Evolutionary conservation across 2,113 vertebrate species (phyloP).

Genomic region (Zosterops lateralis): DNA sequence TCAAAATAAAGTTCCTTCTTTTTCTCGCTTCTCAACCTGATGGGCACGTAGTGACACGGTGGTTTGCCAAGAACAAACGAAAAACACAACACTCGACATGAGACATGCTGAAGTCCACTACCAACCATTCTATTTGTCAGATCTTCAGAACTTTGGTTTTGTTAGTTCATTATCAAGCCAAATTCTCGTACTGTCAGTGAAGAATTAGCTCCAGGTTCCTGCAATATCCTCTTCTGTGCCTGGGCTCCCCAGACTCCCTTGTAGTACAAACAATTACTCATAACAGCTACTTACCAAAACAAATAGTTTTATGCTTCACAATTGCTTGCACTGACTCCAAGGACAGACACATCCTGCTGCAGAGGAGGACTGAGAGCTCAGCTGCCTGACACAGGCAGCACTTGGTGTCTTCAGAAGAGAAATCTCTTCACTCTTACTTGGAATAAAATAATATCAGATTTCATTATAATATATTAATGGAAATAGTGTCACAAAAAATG

Average conservation of each 20-base stretch:
- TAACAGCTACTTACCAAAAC: not conserved
- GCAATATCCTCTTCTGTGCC: not conserved
- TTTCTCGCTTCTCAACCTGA: too few relatives aligned
- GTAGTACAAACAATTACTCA: not conserved
- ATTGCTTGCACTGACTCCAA: not conserved
- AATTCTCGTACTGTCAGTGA: not conserved
- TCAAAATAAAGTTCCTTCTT: too few relatives aligned
- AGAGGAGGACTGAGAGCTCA: not conserved
- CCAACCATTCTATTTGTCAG: not conserved
- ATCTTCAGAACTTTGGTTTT: not conserved
- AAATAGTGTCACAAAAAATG: not conserved
- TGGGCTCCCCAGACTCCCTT: not conserved
- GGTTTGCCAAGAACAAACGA: not conserved
- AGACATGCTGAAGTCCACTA: not conserved
- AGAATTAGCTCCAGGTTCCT: not conserved
- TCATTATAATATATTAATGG: not conserved
- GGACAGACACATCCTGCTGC: not conserved
- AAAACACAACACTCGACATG: accelerated
- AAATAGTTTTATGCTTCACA: not conserved
- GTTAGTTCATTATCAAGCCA: not conserved
- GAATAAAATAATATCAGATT: not conserved
- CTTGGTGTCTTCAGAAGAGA: not conserved
- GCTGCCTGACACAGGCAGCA: not conserved
- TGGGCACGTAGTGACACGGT: too few relatives aligned
- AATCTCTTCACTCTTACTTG: not conserved